phyloP scores from a whole-genome alignment of 2,113 vertebrate species.

The Meriones unguiculatus region DNA sequence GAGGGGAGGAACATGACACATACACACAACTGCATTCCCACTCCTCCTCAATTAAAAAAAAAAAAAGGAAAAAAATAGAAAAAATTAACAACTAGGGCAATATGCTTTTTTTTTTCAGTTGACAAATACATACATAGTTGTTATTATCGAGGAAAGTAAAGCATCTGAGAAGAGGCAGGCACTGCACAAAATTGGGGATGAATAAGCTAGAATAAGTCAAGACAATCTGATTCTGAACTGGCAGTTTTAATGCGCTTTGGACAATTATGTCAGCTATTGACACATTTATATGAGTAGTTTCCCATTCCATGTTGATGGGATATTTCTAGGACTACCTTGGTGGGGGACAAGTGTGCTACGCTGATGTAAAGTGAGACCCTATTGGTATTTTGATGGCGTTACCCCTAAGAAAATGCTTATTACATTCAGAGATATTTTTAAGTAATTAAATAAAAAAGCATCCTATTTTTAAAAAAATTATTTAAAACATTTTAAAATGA shows the following conservation, averaged over 20 bases:
- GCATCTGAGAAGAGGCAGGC: neutral
- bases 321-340: neutral
- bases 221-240: neutral
- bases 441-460: neutral
- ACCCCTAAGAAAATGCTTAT: neutral
- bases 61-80: too few relatives aligned
- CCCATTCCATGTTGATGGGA: neutral
- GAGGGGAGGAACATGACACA: neutral
- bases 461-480: neutral
- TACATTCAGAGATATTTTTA: conserved; percentile 16
- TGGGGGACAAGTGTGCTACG: neutral
- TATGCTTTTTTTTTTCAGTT: neutral
- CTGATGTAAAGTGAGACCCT: neutral
- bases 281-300: neutral
- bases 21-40: neutral
- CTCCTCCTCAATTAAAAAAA: neutral
- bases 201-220: neutral
- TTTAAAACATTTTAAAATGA: conserved; percentile 45
- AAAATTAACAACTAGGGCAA: neutral
- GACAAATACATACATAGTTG: neutral
- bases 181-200: neutral
- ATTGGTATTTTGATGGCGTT: neutral
- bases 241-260: neutral
- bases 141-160: neutral
- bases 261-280: neutral